phyloP scores from a whole-genome alignment of 1,140 invertebrate species.

The Aphidius ervi region DNA sequence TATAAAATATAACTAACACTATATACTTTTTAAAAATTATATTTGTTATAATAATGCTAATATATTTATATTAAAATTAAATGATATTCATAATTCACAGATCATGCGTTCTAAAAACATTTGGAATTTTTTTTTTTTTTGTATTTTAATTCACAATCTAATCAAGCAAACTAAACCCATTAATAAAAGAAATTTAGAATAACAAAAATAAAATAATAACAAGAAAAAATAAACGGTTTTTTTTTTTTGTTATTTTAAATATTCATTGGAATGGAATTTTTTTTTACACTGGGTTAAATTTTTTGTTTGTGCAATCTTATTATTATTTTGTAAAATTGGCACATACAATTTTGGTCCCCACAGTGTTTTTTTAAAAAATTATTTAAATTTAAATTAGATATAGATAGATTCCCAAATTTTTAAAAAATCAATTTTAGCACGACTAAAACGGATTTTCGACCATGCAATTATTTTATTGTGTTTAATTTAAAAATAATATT shows the following conservation, averaged over 20 bases:
- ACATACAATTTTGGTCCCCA: conserved; percentile 6
- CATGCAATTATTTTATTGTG: conserved; percentile 8
- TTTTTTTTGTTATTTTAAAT: neutral
- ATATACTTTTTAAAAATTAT: conserved; percentile 20
- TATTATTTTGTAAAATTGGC: neutral
- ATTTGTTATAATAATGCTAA: conserved; percentile 24
- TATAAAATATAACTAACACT: no score
- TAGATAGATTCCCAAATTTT: neutral
- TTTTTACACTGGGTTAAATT: conserved; percentile 4
- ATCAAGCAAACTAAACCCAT: conserved; percentile 39
- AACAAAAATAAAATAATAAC: conserved; percentile 22
- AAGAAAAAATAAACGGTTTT: conserved; percentile 14
- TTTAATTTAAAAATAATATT: neutral
- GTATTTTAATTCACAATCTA: conserved; percentile 33
- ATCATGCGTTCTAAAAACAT: conserved; percentile 50
- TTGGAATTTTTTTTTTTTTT: conserved; percentile 23
- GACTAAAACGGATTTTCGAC: conserved; percentile 26
- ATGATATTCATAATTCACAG: conserved; percentile 41
- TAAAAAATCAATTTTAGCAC: conserved; percentile 10
- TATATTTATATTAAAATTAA: conserved; percentile 12
- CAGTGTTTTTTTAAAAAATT: conserved; percentile 3
- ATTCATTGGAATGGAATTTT: neutral
- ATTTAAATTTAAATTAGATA: no score
- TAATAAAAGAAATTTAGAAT: conserved; percentile 25
- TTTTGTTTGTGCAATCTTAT: neutral